Conservation (phyloP, 2,797 vertebrate genomes). For the Natrix natrix region DNA sequence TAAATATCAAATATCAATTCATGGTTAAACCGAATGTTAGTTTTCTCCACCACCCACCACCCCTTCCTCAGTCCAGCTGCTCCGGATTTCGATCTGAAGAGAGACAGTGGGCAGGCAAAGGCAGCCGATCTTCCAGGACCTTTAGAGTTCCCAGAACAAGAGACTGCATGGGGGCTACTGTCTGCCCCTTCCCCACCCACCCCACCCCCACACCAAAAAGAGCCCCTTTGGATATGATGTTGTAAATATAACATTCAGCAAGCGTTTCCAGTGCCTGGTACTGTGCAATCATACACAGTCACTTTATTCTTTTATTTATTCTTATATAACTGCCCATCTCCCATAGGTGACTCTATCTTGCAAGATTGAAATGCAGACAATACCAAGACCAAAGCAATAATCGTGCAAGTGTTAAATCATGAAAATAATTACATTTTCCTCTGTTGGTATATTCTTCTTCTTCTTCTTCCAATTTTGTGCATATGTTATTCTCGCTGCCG, state of each 20-base stretch:
- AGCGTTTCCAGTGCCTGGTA: not conserved
- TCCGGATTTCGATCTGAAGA: not conserved
- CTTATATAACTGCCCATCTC: not conserved
- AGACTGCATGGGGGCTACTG: not conserved
- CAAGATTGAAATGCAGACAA: not conserved
- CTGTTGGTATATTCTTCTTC: no score
- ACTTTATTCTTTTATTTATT: not conserved
- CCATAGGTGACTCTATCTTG: not conserved
- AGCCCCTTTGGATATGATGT: not conserved
- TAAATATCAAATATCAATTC: not conserved
- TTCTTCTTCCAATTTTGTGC: no score
- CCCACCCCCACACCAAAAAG: no score
- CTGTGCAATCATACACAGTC: not conserved
- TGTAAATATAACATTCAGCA: not conserved
- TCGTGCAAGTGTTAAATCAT: not conserved
- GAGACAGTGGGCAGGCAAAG: not conserved
- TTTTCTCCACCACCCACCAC: no score
- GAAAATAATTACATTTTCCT: not conserved
- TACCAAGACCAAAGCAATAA: not conserved
- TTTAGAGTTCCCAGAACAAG: not conserved
- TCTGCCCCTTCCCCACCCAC: not conserved
- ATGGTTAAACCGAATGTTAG: not conserved
- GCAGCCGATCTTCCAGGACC: not conserved
- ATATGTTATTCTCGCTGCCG: no score
- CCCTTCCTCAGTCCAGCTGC: not conserved